A percentile compares a stretch with the other conserved stretches of the same genome.
These are phyloP conservation scores for Eupeodes latifasciatus DNA, from an alignment of 2,888 invertebrate species.

Conservation along the genomic window DNA sequence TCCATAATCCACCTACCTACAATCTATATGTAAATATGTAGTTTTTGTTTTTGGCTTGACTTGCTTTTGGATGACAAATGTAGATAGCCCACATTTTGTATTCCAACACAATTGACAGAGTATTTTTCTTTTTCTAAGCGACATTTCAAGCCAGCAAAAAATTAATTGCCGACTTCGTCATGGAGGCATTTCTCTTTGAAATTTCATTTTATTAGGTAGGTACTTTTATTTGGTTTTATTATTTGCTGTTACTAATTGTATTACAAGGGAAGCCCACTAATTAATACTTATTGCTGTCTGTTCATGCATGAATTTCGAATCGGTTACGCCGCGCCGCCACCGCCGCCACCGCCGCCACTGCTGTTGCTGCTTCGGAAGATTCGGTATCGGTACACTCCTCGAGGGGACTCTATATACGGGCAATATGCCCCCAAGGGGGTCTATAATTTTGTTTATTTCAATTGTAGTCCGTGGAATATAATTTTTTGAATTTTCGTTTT, in stretches of 20 bases:
- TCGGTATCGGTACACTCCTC: neutral
- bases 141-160: constrained; percentile 57
- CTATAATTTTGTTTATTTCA: constrained; percentile 72
- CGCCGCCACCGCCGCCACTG: neutral
- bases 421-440: constrained; percentile 25
- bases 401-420: constrained; percentile 2
- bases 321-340: constrained; percentile 33
- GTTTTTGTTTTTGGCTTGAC: constrained; percentile 20
- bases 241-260: constrained; percentile 64
- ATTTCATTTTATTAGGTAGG: neutral
- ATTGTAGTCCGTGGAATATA: constrained; percentile 55
- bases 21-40: neutral
- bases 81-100: neutral
- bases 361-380: neutral
- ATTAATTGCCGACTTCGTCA: constrained; percentile 35
- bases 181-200: constrained; percentile 63
- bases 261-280: constrained; percentile 49
- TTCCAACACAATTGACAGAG: neutral
- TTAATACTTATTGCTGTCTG: constrained; percentile 67
- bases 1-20: too few species aligned
- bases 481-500: constrained; percentile 23
- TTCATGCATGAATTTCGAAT: constrained; percentile 71
- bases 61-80: constrained; percentile 34
- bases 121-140: neutral
- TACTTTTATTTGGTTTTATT: neutral